Conservation (phyloP, 2,113 vertebrate species). For the Onychorhynchus coronatus region DNA sequence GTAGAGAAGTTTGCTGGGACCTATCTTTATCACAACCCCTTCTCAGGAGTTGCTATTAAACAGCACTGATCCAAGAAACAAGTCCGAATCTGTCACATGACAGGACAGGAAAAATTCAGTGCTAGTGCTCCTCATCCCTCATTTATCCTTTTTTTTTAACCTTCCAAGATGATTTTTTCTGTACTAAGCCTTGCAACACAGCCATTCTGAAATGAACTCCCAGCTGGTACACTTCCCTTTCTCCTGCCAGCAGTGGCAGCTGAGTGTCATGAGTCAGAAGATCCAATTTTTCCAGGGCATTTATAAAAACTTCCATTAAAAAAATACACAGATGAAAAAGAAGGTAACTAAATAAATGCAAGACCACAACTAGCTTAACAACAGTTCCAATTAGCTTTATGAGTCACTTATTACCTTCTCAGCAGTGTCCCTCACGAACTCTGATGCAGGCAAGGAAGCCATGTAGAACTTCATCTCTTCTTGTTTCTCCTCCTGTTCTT, state of each 20-base stretch:
- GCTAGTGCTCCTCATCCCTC: neutral
- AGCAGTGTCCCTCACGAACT: constrained; percentile 86
- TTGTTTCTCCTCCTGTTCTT: constrained; percentile 88
- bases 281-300: neutral
- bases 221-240: neutral
- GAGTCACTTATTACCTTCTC: constrained; percentile 81
- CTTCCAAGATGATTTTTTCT: neutral
- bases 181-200: neutral
- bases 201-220: neutral
- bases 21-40: neutral
- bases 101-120: neutral
- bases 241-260: neutral
- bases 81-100: neutral
- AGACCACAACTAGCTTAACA: neutral
- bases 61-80: neutral
- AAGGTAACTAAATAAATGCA: neutral
- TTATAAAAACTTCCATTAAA: neutral
- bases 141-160: neutral
- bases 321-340: neutral
- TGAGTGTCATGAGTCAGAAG: neutral
- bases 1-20: neutral
- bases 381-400: neutral
- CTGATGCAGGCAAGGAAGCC: constrained; percentile 79
- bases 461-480: constrained; percentile 88
- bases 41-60: neutral